Conservation (phyloP, 2,797 vertebrate genomes). For the Neomorphus geoffroyi region DNA sequence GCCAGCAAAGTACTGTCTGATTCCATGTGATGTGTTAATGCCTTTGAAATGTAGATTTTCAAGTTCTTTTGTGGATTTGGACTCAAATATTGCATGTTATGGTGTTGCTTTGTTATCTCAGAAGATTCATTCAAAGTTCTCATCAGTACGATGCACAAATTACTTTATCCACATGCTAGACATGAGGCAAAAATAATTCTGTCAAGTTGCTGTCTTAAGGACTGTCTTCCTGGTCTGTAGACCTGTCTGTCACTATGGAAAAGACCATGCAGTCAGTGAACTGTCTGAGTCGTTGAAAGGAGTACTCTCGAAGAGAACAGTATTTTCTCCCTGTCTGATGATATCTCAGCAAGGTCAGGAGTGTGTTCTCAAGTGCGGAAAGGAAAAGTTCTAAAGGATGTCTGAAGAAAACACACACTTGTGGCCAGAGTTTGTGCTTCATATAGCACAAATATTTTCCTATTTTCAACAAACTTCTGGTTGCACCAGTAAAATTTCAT, state of each 20-base stretch:
- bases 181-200: not conserved
- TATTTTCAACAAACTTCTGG: not conserved
- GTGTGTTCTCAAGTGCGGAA: rapidly evolving
- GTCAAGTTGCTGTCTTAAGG: not conserved
- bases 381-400: not conserved
- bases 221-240: not conserved
- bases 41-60: not conserved
- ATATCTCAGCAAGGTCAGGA: not conserved
- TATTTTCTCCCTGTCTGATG: not conserved
- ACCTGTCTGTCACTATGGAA: not conserved
- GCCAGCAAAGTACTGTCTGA: not conserved
- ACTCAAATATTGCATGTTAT: not conserved
- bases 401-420: not conserved
- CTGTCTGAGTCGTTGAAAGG: not conserved
- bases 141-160: not conserved
- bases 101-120: not conserved
- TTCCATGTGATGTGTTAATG: not conserved
- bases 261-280: not conserved
- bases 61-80: not conserved
- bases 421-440: not conserved
- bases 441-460: not conserved
- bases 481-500: not conserved
- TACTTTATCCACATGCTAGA: not conserved
- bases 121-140: not conserved
- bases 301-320: not conserved